These are phyloP conservation scores for Brachyptera putata DNA, from an alignment of 2,888 invertebrate genomes.

Conservation along the genomic window DNA sequence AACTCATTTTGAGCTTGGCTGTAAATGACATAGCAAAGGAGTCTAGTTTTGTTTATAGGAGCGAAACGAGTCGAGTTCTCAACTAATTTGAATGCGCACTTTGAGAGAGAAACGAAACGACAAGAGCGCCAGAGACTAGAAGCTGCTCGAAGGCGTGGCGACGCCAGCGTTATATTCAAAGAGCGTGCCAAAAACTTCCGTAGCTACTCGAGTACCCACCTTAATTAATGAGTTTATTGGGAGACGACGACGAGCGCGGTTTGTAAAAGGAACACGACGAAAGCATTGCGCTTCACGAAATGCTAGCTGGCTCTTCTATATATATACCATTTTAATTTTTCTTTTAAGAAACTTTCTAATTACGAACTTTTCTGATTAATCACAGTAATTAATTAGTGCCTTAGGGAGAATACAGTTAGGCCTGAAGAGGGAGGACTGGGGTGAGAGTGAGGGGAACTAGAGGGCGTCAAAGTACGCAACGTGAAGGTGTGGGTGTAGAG, in stretches of 20 bases:
- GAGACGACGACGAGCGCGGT: constrained; percentile 11
- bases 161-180: constrained; percentile 27
- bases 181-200: constrained; percentile 32
- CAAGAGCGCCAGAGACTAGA: neutral
- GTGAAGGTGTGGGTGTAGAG: neutral
- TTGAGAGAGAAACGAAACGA: neutral
- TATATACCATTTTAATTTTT: constrained; percentile 51
- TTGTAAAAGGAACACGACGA: constrained; percentile 1
- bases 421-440: too few species aligned
- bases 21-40: neutral
- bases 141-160: neutral
- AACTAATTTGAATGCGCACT: constrained; percentile 27
- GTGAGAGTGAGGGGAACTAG: neutral
- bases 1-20: neutral
- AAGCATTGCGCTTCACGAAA: neutral
- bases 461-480: neutral
- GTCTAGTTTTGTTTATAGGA: neutral
- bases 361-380: constrained; percentile 57
- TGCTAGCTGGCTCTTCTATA: too few species aligned
- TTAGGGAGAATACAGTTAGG: neutral
- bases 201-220: constrained; percentile 36
- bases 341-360: constrained; percentile 53
- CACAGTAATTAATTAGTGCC: constrained; percentile 55
- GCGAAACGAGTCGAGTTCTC: neutral
- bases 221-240: constrained; percentile 44